Evolutionary conservation across 2,797 vertebrate genomes (phyloP), one percentile per base, ranked within the genome.

Genomic region (Podargus strigoides): DNA sequence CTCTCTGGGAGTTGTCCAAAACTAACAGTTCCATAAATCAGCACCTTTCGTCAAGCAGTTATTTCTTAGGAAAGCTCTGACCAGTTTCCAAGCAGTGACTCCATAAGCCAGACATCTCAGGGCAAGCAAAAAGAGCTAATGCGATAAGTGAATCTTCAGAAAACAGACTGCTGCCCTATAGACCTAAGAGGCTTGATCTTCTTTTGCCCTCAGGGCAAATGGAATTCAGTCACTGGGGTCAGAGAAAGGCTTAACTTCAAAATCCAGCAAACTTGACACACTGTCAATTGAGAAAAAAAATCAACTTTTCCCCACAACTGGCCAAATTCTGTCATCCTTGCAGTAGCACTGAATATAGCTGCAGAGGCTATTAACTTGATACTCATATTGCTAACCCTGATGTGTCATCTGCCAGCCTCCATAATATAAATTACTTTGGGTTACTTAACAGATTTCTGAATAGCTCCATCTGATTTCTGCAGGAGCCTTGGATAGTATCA

Each of bases 401-500:
- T 37, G 23, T 62, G 47, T 41, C 68, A 34, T 50, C 84, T 11
- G 10, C 42, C 62, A 44, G 3, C 21, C 50, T 77, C 39, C 24
- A 2, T 27, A 12, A 66, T 26, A 27, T 2, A 18, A 15, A 20
- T 88, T 58, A 14, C 41, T 90, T 50, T 1, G 21, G 32, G 36
- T 76, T 47, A n/a, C 52, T 76, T 27, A 70, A 28, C n/a, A 36
- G 22, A 63, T 67, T 56, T 60, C 59, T 86, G 63, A 94, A 73
- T 44, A 37, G 69, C 69, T 85, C 47, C 16, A 7, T 93, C 72
- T 94, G 69, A n/a, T 94, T 91, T 96, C 94, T 82, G 56, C 95
- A 99, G 99, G 99, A 21, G 99, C 99, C 21, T 96, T 98, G 69
- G 98, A 98, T 41, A 99, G 98, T 74, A 96, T 99, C 93, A 98